These are phyloP conservation scores for Balanococcus diminutus DNA, from an alignment of 2,888 invertebrate species.

Conservation along the genomic window DNA sequence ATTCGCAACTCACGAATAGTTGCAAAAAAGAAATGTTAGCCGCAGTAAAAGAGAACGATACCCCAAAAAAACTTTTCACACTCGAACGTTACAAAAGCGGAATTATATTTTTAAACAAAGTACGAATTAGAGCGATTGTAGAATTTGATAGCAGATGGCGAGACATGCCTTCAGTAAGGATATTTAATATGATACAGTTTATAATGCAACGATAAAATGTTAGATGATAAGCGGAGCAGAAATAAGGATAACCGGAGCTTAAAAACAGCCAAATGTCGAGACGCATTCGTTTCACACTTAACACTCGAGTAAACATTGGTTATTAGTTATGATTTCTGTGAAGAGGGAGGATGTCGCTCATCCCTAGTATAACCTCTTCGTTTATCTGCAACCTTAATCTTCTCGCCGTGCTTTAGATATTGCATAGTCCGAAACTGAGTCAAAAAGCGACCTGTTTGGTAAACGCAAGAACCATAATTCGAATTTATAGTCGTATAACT, in stretches of 20 bases:
- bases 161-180: slow-evolving; percentile 43
- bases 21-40: too few relatives aligned
- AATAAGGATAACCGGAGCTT: slow-evolving; percentile 54
- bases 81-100: background rate
- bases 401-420: background rate
- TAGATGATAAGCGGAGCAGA: slow-evolving; percentile 53
- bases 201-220: slow-evolving; percentile 50
- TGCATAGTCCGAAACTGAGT: background rate
- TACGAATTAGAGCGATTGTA: background rate
- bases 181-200: slow-evolving; percentile 53
- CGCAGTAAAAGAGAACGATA: background rate
- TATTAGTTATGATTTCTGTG: slow-evolving; percentile 50
- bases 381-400: slow-evolving; percentile 51
- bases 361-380: background rate
- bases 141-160: slow-evolving; percentile 46
- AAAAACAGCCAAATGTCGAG: slow-evolving; percentile 54
- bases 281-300: slow-evolving; percentile 54
- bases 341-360: background rate
- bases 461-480: slow-evolving; percentile 18
- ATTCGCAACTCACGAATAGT: too few relatives aligned
- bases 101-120: slow-evolving; percentile 9
- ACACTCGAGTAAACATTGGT: slow-evolving; percentile 53
- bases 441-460: slow-evolving; percentile 45
- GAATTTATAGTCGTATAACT: slow-evolving; percentile 28
- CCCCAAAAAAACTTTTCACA: background rate